Base-by-base conservation (phyloP, 2,113 vertebrate species). In the Bubo bubo region DNA sequence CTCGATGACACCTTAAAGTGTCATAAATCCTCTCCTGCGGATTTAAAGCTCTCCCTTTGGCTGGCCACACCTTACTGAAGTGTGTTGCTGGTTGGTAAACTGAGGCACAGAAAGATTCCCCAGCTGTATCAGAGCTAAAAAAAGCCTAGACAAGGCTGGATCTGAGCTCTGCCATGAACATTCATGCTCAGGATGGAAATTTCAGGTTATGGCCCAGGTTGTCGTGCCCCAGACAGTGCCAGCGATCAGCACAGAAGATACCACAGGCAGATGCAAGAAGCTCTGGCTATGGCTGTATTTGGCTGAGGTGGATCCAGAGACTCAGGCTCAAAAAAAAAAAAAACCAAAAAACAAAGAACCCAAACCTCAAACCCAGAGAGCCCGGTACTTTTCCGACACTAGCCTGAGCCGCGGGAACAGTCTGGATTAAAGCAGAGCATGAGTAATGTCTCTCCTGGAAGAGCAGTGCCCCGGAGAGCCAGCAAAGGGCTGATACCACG, bases 381-480 rank as follows among this genome's bases (percentile, higher is more conserved):
- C 35, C 71, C 19, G 52, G 95, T 96, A 96, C 68, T 84, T 88
- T 93, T 95, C 91, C 91, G 0, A 50, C 32, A 24, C 85, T 84
- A 86, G 80, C 34, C 49, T 10, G 89, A 95, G 88, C 95, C 94
- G 85, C 73, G 5, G 92, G 93, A 93, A 77, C 24, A 80, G 90
- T 45, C 60, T 92, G 97, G 82, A 92, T 95, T 71, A 95, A 92
- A 90, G 90, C 85, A 71, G 92, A 91, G 86, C 93, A 79, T 98
- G 96, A 95, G 94, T 95, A 97, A 97, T 91, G 59, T 70, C 77
- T 93, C 58, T 32, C 80, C 89, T 94, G 89, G 93, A 82, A 45
- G 89, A 95, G 84, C 94, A 81, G 95, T 92, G 91, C 92, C 90
- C 84, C 20, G 30, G 96, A 86, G 92, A 96, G 86, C 87, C 68